Conservation (phyloP, 2,113 vertebrate species). For the Malaclemys terrapin region DNA sequence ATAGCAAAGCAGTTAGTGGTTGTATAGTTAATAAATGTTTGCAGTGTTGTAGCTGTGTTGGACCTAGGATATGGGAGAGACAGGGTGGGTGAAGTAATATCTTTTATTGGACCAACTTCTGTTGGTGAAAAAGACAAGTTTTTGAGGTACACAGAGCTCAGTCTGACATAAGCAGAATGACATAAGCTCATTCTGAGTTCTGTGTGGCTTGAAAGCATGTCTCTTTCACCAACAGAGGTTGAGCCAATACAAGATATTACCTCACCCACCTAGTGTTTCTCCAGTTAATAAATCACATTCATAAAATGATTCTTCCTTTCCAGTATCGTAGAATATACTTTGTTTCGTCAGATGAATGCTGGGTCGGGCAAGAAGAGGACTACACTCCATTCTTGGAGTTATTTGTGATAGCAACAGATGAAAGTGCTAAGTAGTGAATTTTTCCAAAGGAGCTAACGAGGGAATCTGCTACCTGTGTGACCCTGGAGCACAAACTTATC, state of each 20-base stretch:
- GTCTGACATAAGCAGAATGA: too few species aligned
- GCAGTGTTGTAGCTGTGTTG: not conserved
- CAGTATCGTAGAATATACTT: not conserved
- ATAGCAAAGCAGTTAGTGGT: slow-evolving; percentile 51
- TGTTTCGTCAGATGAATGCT: not conserved
- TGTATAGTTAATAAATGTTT: slow-evolving; percentile 36
- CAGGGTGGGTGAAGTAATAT: too few species aligned
- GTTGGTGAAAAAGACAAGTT: too few species aligned
- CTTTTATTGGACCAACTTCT: too few species aligned
- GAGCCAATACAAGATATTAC: too few species aligned
- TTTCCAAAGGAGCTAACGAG: not conserved
- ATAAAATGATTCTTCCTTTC: slow-evolving; percentile 36
- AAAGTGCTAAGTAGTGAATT: not conserved
- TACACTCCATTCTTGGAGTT: not conserved
- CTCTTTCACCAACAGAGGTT: too few species aligned
- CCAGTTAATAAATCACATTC: too few species aligned
- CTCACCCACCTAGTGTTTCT: too few species aligned
- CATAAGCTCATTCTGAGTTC: too few species aligned
- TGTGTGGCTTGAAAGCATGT: too few species aligned
- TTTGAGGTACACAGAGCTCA: too few species aligned
- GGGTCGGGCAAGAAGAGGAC: slow-evolving; percentile 1
- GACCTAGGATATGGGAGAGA: not conserved
- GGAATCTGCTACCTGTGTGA: not conserved
- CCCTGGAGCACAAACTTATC: not conserved
- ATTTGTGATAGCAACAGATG: not conserved